phyloP scores from a whole-genome alignment of 2,797 vertebrate species.

The Podarcis lilfordi region DNA sequence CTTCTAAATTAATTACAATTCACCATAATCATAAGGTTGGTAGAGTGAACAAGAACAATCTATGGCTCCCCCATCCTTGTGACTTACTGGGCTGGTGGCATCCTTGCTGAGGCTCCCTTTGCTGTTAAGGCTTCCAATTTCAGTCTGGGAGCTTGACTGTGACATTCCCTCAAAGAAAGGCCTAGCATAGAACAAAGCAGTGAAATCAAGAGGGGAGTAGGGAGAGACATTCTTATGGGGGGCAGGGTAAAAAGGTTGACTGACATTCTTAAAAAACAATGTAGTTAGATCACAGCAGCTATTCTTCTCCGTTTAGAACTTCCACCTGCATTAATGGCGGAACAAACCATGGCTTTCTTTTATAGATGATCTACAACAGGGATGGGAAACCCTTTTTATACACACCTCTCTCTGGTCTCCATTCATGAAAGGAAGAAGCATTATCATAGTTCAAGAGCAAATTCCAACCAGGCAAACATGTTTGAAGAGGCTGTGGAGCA shows the following conservation, averaged over 20 bases:
- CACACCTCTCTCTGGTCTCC: too few relatives aligned
- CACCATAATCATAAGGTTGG: not conserved
- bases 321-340: not conserved
- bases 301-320: not conserved
- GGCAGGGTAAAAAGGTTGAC: too few relatives aligned
- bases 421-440: too few relatives aligned
- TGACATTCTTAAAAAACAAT: not conserved
- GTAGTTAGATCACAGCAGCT: not conserved
- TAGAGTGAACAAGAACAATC: too few relatives aligned
- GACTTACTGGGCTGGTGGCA: conserved; percentile 86
- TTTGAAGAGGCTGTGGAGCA: too few relatives aligned
- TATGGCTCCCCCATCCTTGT: accelerated
- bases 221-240: not conserved
- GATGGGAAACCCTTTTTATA: too few relatives aligned
- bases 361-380: not conserved
- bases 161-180: conserved; percentile 96
- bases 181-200: conserved; percentile 70
- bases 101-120: conserved; percentile 89
- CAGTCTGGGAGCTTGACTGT: conserved; percentile 94
- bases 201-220: too few relatives aligned
- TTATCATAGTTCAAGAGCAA: too few relatives aligned
- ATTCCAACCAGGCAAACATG: too few relatives aligned
- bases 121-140: conserved; percentile 93
- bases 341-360: not conserved
- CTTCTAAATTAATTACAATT: not conserved